Conservation (phyloP, 2,888 invertebrate species). For the Bembecia ichneumoniformis region DNA sequence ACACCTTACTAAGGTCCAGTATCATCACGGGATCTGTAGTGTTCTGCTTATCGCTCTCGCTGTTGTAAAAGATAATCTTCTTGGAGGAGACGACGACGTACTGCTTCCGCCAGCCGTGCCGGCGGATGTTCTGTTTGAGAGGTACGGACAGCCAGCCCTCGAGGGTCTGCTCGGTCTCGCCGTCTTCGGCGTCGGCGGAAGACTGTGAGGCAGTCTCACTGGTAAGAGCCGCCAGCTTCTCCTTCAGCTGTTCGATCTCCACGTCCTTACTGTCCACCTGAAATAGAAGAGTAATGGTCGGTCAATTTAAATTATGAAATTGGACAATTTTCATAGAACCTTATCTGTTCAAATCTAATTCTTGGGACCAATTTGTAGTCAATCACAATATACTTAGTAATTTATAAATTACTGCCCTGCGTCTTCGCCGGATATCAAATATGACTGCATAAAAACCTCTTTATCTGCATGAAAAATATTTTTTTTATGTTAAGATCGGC, state of each 20-base stretch:
- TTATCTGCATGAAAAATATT: not conserved
- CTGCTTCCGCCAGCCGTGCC: slow-evolving; percentile 97
- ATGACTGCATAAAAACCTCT: not conserved
- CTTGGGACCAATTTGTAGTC: no score
- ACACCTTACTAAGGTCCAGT: slow-evolving; percentile 97
- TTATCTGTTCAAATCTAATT: no score
- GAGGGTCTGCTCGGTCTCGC: slow-evolving; percentile 83
- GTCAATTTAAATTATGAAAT: no score
- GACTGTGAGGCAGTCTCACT: slow-evolving; percentile 93
- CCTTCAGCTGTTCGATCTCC: slow-evolving; percentile 93
- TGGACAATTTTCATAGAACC: no score
- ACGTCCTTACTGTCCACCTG: slow-evolving; percentile 94
- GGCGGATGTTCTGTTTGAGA: slow-evolving; percentile 93
- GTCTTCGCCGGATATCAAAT: not conserved
- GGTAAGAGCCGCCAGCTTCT: slow-evolving; percentile 84
- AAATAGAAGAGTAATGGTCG: no score
- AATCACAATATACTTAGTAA: no score
- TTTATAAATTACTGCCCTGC: no score
- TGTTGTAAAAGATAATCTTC: slow-evolving; percentile 97
- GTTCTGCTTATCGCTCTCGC: slow-evolving; percentile 93
- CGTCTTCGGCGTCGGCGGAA: slow-evolving; percentile 89
- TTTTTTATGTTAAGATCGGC: no score
- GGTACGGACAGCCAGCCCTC: slow-evolving; percentile 98
- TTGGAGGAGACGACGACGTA: slow-evolving; percentile 97
- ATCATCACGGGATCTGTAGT: slow-evolving; percentile 95